These are phyloP conservation scores for Bubalus kerabau DNA, from an alignment of 2,113 vertebrate species.

Conservation along the genomic window DNA sequence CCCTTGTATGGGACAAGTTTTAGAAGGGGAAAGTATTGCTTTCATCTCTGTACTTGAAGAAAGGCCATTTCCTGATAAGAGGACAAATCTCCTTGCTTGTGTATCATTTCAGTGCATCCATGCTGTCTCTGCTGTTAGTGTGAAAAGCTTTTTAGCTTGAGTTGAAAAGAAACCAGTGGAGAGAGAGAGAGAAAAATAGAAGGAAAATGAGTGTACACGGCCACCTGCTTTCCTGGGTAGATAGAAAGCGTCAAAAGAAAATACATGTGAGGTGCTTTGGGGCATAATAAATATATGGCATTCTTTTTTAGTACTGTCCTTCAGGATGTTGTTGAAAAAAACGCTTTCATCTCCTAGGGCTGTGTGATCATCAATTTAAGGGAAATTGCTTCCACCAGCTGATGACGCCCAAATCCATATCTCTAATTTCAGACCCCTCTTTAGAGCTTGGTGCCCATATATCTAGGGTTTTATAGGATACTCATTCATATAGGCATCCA, in stretches of 20 bases:
- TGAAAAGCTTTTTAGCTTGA: slow-evolving; percentile 3
- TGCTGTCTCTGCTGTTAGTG: background rate
- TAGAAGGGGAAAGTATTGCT: background rate
- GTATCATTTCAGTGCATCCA: background rate
- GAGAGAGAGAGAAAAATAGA: background rate
- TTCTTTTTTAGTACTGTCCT: background rate
- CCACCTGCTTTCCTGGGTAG: background rate
- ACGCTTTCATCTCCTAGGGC: background rate
- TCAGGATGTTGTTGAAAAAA: slow-evolving; percentile 9
- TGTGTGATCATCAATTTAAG: background rate
- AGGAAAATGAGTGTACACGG: background rate
- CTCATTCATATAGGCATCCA: background rate
- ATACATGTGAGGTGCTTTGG: background rate
- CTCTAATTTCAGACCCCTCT: slow-evolving; percentile 29
- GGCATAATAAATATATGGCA: background rate
- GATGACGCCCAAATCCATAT: background rate
- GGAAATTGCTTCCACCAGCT: background rate
- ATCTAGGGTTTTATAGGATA: background rate
- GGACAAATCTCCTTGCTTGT: background rate
- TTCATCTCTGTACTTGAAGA: background rate
- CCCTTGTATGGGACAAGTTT: background rate
- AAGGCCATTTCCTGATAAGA: background rate
- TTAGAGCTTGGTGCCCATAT: background rate
- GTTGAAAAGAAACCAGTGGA: background rate
- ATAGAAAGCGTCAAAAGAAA: background rate